Evolutionary conservation across 2,797 vertebrate genomes (phyloP).

Genomic region (Perodicticus potto): DNA sequence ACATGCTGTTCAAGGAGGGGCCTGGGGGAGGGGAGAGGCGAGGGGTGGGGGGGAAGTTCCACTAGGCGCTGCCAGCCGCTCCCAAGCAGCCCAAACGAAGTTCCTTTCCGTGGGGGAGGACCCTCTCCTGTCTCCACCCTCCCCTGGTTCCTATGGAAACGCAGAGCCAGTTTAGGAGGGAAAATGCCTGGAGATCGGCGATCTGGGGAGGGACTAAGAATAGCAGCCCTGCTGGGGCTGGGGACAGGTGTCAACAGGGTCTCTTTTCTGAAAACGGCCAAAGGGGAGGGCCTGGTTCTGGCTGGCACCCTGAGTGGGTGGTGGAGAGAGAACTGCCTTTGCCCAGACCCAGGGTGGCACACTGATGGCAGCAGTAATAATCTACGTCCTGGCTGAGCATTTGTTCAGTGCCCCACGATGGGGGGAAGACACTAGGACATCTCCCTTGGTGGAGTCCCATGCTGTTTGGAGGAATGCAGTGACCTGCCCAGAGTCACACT

Average conservation of each 20-base stretch:
- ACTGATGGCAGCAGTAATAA: background rate
- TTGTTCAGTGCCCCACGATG: background rate
- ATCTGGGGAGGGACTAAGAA: slow-evolving; percentile 78
- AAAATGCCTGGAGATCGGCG: slow-evolving; percentile 75
- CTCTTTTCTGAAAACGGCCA: background rate
- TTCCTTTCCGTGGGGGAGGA: slow-evolving; percentile 86
- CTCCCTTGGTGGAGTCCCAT: background rate
- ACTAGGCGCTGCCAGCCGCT: slow-evolving; percentile 85
- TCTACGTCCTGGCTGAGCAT: background rate
- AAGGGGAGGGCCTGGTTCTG: background rate
- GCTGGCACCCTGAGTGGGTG: background rate
- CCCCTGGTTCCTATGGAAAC: slow-evolving; percentile 89
- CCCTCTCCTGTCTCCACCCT: slow-evolving; percentile 42
- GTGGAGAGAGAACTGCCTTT: background rate
- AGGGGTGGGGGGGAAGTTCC: slow-evolving; percentile 76
- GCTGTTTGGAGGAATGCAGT: background rate
- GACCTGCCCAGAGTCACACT: background rate
- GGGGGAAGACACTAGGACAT: background rate
- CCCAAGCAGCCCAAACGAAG: slow-evolving; percentile 87
- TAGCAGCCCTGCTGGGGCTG: slow-evolving; percentile 62
- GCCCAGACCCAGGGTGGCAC: background rate
- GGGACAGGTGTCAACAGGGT: slow-evolving; percentile 25
- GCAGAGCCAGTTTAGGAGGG: slow-evolving; percentile 73
- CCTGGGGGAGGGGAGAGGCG: slow-evolving; percentile 75
- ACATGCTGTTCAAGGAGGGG: slow-evolving; percentile 86